A percentile compares a stretch with the other conserved stretches of the same genome.
Conservation (phyloP, 2,888 invertebrate genomes). For the Phyto melanocephala region DNA sequence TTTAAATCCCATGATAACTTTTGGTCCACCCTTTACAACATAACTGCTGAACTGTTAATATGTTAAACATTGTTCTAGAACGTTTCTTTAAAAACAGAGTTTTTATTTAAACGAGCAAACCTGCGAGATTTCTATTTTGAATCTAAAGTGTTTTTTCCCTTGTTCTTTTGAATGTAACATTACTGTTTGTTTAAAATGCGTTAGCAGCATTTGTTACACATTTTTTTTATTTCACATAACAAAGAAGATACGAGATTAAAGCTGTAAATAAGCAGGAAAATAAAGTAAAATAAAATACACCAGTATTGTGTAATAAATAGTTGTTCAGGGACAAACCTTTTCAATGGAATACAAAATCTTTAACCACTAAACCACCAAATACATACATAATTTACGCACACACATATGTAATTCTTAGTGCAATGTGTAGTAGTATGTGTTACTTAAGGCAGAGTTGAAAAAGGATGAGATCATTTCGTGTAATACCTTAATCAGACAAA, state of each 20-base stretch:
- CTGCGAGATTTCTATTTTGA: no score
- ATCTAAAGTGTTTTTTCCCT: no score
- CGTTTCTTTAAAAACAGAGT: no score
- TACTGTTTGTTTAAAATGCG: no score
- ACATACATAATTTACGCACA: neutral
- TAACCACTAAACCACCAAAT: neutral
- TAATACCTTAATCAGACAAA: no score
- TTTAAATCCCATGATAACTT: no score
- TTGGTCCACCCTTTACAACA: no score
- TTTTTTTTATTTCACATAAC: no score
- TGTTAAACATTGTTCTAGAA: no score
- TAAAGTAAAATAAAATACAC: neutral
- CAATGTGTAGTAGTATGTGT: neutral
- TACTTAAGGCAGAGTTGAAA: neutral
- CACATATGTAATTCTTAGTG: neutral
- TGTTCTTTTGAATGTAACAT: no score
- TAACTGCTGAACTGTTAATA: no score
- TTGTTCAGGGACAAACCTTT: constrained; percentile 51
- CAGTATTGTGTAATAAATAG: constrained; percentile 29
- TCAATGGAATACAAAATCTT: constrained; percentile 14
- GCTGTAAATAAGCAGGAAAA: neutral
- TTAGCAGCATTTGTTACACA: constrained; percentile 31
- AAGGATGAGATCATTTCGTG: neutral
- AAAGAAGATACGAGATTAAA: constrained; percentile 15
- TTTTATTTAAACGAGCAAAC: no score